phyloP scores from a whole-genome alignment of 2,113 vertebrate genomes.

The Haemorhous mexicanus region DNA sequence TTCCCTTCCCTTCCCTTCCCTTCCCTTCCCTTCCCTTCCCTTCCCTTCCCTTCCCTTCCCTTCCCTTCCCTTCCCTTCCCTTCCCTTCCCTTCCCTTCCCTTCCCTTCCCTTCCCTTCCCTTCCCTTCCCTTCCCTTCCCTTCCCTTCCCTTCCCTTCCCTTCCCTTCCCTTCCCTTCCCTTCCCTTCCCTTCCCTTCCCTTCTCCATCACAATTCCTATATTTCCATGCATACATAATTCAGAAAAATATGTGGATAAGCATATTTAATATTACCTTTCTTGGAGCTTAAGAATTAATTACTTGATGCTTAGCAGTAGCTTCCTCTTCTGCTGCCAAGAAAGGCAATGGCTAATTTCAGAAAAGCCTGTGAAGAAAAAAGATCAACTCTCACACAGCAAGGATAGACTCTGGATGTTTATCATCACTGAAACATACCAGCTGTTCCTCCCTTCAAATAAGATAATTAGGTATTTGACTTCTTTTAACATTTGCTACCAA shows the following conservation, averaged over 20 bases:
- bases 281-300: conserved; percentile 6
- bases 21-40: background rate
- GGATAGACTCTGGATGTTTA: background rate
- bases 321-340: background rate
- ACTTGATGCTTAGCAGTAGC: background rate
- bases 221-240: background rate
- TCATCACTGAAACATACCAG: conserved; percentile 2
- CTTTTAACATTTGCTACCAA: background rate
- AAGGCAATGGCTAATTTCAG: background rate
- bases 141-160: background rate
- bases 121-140: background rate
- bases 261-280: background rate
- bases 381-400: background rate
- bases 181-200: background rate
- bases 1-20: background rate
- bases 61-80: too few relatives aligned
- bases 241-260: background rate
- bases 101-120: background rate
- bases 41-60: background rate
- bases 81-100: too few relatives aligned
- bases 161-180: background rate
- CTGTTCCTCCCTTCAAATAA: background rate
- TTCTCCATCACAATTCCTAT: background rate
- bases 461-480: background rate
- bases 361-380: conserved; percentile 22